phyloP scores from a whole-genome alignment of 2,113 vertebrate genomes.

The Sander lucioperca region DNA sequence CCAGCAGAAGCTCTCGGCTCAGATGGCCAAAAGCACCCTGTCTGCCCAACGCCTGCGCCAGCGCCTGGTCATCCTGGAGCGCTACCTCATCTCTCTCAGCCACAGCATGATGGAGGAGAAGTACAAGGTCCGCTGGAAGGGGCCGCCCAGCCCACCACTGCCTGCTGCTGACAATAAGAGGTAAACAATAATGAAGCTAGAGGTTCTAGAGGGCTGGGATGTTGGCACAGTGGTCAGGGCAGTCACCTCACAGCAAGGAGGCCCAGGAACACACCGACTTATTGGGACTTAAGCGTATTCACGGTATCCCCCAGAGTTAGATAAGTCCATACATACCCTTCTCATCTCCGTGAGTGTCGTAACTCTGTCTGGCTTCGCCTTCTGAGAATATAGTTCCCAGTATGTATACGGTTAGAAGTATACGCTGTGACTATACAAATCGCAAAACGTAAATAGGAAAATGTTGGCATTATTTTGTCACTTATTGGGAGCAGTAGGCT shows the following conservation, averaged over 20 bases:
- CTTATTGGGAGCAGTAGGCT: too few species aligned
- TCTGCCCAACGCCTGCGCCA: conserved; percentile 94
- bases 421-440: too few species aligned
- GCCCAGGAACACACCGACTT: background rate
- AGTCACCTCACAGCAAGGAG: background rate
- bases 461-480: too few species aligned
- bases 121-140: conserved; percentile 93
- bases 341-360: too few species aligned
- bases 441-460: too few species aligned
- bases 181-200: conserved; percentile 71
- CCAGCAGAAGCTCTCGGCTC: conserved; percentile 91
- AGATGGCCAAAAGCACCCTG: conserved; percentile 92
- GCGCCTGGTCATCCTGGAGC: conserved; percentile 94
- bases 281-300: too few species aligned
- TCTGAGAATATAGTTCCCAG: too few species aligned
- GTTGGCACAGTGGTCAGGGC: background rate
- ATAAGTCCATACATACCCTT: too few species aligned
- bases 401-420: too few species aligned
- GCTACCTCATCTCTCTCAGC: conserved; percentile 96
- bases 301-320: too few species aligned
- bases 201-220: background rate
- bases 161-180: conserved; percentile 94
- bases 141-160: conserved; percentile 84
- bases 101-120: conserved; percentile 95
- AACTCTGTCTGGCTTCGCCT: too few species aligned